Conservation (phyloP, 92 coral and sea anemone species). For the Phenganax subtilis region DNA sequence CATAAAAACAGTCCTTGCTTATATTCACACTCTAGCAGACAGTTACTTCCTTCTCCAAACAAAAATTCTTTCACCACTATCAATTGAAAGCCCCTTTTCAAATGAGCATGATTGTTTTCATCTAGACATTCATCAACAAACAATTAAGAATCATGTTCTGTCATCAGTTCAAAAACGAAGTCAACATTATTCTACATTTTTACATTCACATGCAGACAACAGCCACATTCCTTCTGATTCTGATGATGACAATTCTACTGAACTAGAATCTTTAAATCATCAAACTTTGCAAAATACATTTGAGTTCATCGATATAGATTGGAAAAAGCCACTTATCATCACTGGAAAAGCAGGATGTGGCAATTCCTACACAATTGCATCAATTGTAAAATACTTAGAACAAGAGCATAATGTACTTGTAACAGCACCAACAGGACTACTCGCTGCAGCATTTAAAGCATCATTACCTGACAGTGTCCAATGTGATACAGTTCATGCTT, state of each 20-base stretch:
- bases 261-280: background rate
- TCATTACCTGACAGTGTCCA: too few relatives aligned
- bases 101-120: background rate
- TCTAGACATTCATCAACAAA: background rate
- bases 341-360: slow-evolving; percentile 42
- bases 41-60: background rate
- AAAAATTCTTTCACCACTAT: background rate
- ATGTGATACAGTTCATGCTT: slow-evolving; percentile 13
- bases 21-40: background rate
- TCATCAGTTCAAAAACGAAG: background rate
- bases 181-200: background rate
- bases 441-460: slow-evolving; percentile 11
- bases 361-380: slow-evolving; percentile 27
- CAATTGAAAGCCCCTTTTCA: background rate
- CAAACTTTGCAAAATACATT: too few relatives aligned
- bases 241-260: background rate
- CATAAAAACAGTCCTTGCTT: background rate
- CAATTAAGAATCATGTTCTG: slow-evolving; percentile 1
- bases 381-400: slow-evolving; percentile 7
- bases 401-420: slow-evolving; percentile 28
- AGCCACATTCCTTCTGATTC: background rate
- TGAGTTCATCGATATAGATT: background rate
- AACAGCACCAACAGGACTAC: slow-evolving; percentile 48
- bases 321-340: slow-evolving; percentile 16
- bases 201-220: too few relatives aligned